Conservation (phyloP, 2,888 invertebrate genomes). For the Gnatocerus cornutus region DNA sequence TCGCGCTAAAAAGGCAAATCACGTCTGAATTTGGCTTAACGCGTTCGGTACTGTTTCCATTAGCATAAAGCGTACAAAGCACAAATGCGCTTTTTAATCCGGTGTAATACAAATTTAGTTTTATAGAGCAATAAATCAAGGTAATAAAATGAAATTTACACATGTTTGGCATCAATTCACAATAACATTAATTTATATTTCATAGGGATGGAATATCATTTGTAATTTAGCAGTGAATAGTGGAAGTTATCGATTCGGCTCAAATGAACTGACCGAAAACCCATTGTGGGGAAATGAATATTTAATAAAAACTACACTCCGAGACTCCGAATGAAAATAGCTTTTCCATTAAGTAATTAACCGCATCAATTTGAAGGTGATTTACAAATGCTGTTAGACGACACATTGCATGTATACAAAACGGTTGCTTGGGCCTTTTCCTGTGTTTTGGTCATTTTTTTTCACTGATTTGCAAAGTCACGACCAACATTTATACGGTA, state of each 20-base stretch:
- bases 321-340: conserved; percentile 57
- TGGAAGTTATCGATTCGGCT: conserved; percentile 58
- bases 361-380: conserved; percentile 60
- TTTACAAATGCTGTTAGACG: conserved; percentile 56
- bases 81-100: conserved; percentile 55
- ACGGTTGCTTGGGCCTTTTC: conserved; percentile 23
- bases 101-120: conserved; percentile 60
- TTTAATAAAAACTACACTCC: conserved; percentile 60
- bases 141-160: conserved; percentile 65
- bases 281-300: conserved; percentile 60
- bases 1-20: conserved; percentile 29
- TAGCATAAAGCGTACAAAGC: conserved; percentile 36
- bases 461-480: conserved; percentile 21
- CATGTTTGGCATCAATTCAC: conserved; percentile 63
- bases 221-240: conserved; percentile 59
- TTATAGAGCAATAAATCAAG: conserved; percentile 62
- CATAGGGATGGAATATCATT: conserved; percentile 62
- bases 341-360: conserved; percentile 65
- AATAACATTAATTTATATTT: conserved; percentile 64
- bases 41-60: conserved; percentile 32
- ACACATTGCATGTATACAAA: conserved; percentile 10
- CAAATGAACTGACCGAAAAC: conserved; percentile 55
- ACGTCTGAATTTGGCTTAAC: conserved; percentile 47
- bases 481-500: no score
- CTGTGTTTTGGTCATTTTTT: conserved; percentile 3